These are phyloP conservation scores for Chloroclystis v-ata DNA, from an alignment of 2,888 invertebrate genomes.

Conservation along the genomic window DNA sequence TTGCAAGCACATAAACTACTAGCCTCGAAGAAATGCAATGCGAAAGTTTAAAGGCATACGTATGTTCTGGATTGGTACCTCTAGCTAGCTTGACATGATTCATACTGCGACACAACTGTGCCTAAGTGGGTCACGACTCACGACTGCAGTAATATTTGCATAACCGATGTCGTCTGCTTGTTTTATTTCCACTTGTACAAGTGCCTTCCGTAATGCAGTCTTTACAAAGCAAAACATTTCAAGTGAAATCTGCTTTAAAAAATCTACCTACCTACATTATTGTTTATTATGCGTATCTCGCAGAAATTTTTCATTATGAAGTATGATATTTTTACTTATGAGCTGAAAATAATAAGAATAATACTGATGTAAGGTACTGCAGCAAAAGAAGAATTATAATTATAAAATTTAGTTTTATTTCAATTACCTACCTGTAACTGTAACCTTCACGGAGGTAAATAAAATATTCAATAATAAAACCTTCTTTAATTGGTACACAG, in stretches of 20 bases:
- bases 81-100: constrained; percentile 36
- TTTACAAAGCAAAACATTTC: constrained; percentile 4
- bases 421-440: too few relatives aligned
- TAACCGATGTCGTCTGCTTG: constrained; percentile 52
- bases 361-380: too few relatives aligned
- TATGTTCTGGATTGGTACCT: too few relatives aligned
- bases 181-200: constrained; percentile 39
- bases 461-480: too few relatives aligned
- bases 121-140: constrained; percentile 63
- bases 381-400: too few relatives aligned
- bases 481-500: not conserved
- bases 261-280: not conserved
- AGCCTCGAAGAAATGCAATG: too few relatives aligned
- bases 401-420: too few relatives aligned
- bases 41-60: too few relatives aligned
- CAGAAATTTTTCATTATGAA: not conserved
- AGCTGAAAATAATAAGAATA: too few relatives aligned
- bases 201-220: constrained; percentile 21
- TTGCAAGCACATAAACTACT: too few relatives aligned
- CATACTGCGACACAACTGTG: constrained; percentile 45
- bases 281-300: not conserved
- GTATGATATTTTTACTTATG: too few relatives aligned
- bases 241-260: not conserved
- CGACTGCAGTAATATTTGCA: constrained; percentile 61
- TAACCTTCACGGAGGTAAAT: too few relatives aligned